These are phyloP conservation scores for Gandaritis pyraliata DNA, from an alignment of 2,888 invertebrate genomes.

Conservation along the genomic window DNA sequence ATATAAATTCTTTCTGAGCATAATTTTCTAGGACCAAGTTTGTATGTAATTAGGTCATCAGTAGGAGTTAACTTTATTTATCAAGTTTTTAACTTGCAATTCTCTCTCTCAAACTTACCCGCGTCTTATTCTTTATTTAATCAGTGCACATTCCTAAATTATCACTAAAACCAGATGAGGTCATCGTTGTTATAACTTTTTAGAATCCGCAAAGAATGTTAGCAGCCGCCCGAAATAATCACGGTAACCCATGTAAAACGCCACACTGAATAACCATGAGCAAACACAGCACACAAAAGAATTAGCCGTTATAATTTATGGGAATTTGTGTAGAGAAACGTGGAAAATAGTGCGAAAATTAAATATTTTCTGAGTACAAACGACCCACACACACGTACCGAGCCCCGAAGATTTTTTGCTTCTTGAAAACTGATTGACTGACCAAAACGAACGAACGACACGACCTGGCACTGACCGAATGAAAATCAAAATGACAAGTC, in stretches of 20 bases:
- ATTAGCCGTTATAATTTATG: conserved; percentile 6
- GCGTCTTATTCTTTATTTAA: neutral
- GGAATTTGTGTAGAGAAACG: neutral
- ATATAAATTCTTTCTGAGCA: no score
- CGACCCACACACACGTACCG: no score
- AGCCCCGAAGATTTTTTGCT: no score
- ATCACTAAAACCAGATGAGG: conserved; percentile 50
- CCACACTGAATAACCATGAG: conserved; percentile 7
- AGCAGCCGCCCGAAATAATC: conserved; percentile 11
- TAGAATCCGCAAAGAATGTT: conserved; percentile 22
- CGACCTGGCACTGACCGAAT: neutral
- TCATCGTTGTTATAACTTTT: conserved; percentile 50
- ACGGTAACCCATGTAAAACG: neutral
- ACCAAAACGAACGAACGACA: neutral
- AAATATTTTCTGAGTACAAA: conserved; percentile 12
- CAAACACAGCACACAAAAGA: conserved; percentile 56
- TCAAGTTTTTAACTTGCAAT: conserved; percentile 3
- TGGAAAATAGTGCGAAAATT: conserved; percentile 36
- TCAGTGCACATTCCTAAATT: conserved; percentile 33
- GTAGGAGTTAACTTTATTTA: neutral
- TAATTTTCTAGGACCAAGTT: no score
- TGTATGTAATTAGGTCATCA: conserved; percentile 20
- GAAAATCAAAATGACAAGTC: conserved; percentile 13
- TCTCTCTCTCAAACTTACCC: neutral
- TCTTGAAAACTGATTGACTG: conserved; percentile 2